These are phyloP conservation scores for Dendroctonus ponderosae DNA, from an alignment of 1,140 invertebrate genomes.

Conservation along the genomic window DNA sequence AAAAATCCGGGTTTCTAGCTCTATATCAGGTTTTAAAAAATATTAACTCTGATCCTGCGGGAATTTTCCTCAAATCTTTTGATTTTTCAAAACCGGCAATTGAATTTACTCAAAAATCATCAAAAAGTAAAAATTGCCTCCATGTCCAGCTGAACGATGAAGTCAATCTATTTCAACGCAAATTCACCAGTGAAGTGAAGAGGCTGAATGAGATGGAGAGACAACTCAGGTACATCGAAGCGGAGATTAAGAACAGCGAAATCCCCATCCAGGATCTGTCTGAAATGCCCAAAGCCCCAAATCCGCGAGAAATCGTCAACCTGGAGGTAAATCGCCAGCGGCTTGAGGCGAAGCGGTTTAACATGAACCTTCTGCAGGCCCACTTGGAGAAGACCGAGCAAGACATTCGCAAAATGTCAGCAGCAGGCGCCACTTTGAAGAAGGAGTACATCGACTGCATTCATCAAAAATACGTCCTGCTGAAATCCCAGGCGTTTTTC, in stretches of 20 bases:
- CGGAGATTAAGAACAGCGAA: conserved; percentile 92
- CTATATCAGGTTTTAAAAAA: too few species aligned
- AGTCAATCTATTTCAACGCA: conserved; percentile 84
- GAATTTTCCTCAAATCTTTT: too few species aligned
- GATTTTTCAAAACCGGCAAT: too few species aligned
- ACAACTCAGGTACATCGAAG: conserved; percentile 89
- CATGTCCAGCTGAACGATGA: conserved; percentile 69
- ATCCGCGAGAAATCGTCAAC: conserved; percentile 94
- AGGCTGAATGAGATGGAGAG: conserved; percentile 91
- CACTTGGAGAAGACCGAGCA: conserved; percentile 90
- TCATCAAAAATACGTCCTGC: conserved; percentile 73
- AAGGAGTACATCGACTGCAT: conserved; percentile 62
- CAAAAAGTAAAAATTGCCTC: too few species aligned
- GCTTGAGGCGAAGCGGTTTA: background rate
- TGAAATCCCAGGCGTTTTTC: conserved; percentile 91
- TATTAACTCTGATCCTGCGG: too few species aligned
- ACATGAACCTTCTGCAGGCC: conserved; percentile 57
- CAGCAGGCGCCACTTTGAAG: conserved; percentile 64
- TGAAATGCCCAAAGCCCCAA: conserved; percentile 85
- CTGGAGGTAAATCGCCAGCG: conserved; percentile 64
- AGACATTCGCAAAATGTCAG: conserved; percentile 87
- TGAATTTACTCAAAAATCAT: too few species aligned
- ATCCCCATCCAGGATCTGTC: conserved; percentile 71
- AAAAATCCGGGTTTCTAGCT: too few species aligned
- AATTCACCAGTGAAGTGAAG: conserved; percentile 85